Percentiles rank a stretch among this genome's conserved stretches.
These are phyloP conservation scores for Limnephilus marmoratus DNA, from an alignment of 2,888 invertebrate genomes.

Conservation along the genomic window DNA sequence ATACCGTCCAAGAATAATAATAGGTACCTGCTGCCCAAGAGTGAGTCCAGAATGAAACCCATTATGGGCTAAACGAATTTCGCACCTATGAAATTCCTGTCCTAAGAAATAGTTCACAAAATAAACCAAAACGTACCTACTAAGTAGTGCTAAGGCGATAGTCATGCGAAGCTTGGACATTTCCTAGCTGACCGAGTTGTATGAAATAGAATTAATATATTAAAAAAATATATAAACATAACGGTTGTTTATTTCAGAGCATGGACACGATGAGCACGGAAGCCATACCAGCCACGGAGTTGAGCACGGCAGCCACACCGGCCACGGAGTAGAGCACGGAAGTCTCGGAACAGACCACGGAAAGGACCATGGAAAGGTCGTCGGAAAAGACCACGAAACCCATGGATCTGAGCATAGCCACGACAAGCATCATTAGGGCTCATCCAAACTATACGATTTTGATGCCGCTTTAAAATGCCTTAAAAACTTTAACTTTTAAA, in stretches of 20 bases:
- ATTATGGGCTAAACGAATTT: too few species aligned
- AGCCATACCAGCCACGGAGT: background rate
- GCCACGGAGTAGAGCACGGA: slow-evolving; percentile 5
- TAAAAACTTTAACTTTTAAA: background rate
- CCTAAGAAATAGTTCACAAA: too few species aligned
- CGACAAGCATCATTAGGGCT: background rate
- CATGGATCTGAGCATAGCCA: background rate
- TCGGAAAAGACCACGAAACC: background rate
- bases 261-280: background rate
- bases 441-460: background rate
- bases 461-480: background rate
- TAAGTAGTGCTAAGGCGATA: too few species aligned
- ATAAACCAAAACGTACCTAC: too few species aligned
- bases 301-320: background rate
- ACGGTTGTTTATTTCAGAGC: background rate
- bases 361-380: background rate
- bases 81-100: too few species aligned
- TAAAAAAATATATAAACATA: background rate
- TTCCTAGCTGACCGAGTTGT: too few species aligned
- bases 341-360: background rate
- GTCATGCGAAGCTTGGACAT: too few species aligned
- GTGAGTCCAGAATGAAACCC: too few species aligned
- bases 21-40: too few species aligned
- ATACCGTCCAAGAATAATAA: too few species aligned
- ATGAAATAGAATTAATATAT: background rate